Evolutionary conservation across 2,113 vertebrate genomes (phyloP).

Genomic region (Zosterops lateralis): DNA sequence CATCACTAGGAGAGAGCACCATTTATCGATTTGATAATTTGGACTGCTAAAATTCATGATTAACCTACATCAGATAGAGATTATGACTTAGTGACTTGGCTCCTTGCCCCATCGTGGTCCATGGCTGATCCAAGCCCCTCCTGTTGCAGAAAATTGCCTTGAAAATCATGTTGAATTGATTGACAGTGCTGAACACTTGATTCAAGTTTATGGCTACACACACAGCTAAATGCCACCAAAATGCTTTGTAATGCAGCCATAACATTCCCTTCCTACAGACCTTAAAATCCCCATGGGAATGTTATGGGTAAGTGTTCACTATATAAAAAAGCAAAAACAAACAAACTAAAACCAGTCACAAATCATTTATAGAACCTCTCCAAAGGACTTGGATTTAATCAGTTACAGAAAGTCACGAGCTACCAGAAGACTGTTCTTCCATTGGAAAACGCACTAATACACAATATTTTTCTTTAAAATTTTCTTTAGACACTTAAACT

Average conservation of each 20-base stretch:
- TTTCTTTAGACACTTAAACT: not conserved
- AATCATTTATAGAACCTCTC: not conserved
- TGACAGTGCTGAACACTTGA: not conserved
- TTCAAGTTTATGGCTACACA: not conserved
- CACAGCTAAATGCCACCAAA: not conserved
- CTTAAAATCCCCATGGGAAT: not conserved
- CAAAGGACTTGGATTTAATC: not conserved
- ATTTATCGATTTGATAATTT: not conserved
- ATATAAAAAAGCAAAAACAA: rapidly evolving
- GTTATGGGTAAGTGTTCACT: not conserved
- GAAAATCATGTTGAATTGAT: not conserved
- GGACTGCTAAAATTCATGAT: not conserved
- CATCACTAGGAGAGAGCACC: not conserved
- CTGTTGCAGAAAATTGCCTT: not conserved
- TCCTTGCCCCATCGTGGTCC: not conserved
- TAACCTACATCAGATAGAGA: not conserved
- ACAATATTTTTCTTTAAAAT: not conserved
- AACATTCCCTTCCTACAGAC: not conserved
- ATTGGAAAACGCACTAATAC: not conserved
- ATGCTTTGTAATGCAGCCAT: not conserved
- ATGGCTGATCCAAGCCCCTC: not conserved
- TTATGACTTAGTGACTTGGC: not conserved
- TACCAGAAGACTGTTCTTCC: not conserved
- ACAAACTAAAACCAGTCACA: not conserved
- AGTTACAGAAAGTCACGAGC: not conserved